phyloP scores from a whole-genome alignment of 2,113 vertebrate species.

The Lepisosteus oculatus region DNA sequence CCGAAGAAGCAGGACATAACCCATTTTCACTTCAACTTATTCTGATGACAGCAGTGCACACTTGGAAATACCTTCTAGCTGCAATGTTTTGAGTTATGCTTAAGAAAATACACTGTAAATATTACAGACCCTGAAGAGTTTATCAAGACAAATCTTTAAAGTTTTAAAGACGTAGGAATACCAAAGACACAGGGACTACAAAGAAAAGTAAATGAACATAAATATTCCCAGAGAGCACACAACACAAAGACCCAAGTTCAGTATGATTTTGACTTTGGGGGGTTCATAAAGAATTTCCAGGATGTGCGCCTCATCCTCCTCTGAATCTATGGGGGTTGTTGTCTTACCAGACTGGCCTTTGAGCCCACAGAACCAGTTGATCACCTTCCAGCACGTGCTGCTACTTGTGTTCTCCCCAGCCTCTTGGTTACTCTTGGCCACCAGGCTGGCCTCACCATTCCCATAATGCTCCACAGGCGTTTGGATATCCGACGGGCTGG shows the following conservation, averaged over 20 bases:
- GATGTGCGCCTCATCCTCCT: conserved; percentile 72
- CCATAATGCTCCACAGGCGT: conserved; percentile 76
- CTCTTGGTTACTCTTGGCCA: conserved; percentile 55
- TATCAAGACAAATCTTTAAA: conserved; percentile 35
- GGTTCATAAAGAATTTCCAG: conserved; percentile 89
- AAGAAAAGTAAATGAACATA: conserved; percentile 95
- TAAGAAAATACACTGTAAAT: conserved; percentile 58
- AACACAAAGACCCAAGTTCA: conserved; percentile 78
- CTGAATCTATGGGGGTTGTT: conserved; percentile 55
- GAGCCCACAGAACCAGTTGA: conserved; percentile 85
- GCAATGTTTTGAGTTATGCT: conserved; percentile 26
- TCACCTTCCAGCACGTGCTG: conserved; percentile 60
- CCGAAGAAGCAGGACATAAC: too few species aligned
- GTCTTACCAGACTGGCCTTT: conserved; percentile 67
- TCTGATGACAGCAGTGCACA: not conserved
- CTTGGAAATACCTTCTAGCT: not conserved
- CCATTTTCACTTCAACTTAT: not conserved
- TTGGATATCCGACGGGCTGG: conserved; percentile 75
- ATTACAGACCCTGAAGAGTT: conserved; percentile 51
- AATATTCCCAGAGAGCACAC: conserved; percentile 89
- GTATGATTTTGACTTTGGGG: conserved; percentile 76
- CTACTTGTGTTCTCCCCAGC: conserved; percentile 47
- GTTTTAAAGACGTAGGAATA: conserved; percentile 31
- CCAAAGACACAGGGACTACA: conserved; percentile 57
- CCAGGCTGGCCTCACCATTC: conserved; percentile 68